phyloP scores from a whole-genome alignment of 2,797 vertebrate species.

The Champsocephalus esox region DNA sequence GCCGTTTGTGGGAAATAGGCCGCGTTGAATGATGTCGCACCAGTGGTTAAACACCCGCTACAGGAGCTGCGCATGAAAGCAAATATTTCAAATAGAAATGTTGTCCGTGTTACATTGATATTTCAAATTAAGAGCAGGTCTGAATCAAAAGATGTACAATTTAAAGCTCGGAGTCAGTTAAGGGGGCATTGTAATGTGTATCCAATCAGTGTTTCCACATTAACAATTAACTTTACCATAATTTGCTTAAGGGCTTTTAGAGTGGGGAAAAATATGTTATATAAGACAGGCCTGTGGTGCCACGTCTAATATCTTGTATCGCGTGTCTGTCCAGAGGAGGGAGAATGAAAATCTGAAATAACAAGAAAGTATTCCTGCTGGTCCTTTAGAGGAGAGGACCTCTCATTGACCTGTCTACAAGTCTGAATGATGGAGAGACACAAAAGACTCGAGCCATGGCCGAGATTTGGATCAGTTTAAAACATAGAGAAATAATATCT shows the following conservation, averaged over 20 bases:
- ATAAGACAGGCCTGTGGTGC: slow-evolving; percentile 18
- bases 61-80: slow-evolving; percentile 34
- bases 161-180: slow-evolving; percentile 12
- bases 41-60: slow-evolving; percentile 40
- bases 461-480: slow-evolving; percentile 37
- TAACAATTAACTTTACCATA: slow-evolving; percentile 24
- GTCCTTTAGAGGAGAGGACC: slow-evolving; percentile 40
- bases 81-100: slow-evolving; percentile 21
- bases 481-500: slow-evolving; percentile 37
- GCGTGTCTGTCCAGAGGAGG: slow-evolving; percentile 14
- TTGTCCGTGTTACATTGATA: slow-evolving; percentile 26
- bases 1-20: slow-evolving; percentile 39
- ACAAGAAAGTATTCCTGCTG: slow-evolving; percentile 41
- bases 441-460: slow-evolving; percentile 39
- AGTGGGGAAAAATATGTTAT: slow-evolving; percentile 10
- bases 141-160: background rate
- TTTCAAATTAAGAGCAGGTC: slow-evolving; percentile 31
- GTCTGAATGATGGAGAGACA: slow-evolving; percentile 48
- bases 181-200: slow-evolving; percentile 1
- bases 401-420: slow-evolving; percentile 50
- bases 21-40: slow-evolving; percentile 36
- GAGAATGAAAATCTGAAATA: slow-evolving; percentile 36
- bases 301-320: slow-evolving; percentile 40
- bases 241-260: slow-evolving; percentile 22
- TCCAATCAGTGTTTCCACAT: slow-evolving; percentile 26